phyloP scores from a whole-genome alignment of 2,113 vertebrate genomes.

The Epinephelus fuscoguttatus region DNA sequence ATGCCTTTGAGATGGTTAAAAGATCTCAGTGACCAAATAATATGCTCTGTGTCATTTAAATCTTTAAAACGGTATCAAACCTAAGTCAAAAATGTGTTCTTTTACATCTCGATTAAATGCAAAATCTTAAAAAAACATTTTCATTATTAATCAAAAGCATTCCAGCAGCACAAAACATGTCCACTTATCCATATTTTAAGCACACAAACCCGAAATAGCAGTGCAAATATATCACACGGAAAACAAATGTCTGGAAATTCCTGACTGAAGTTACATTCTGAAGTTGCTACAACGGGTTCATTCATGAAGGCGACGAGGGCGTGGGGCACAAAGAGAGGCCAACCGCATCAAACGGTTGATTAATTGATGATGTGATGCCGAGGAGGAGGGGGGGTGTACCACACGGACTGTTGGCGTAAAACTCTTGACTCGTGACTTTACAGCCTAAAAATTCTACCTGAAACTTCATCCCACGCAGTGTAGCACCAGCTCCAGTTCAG shows the following conservation, averaged over 20 bases:
- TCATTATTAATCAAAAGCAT: conserved; percentile 12
- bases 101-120: background rate
- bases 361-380: conserved; percentile 58
- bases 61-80: background rate
- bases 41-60: background rate
- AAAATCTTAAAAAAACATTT: background rate
- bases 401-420: conserved; percentile 29
- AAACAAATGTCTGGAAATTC: conserved; percentile 55
- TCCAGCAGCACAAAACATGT: conserved; percentile 1
- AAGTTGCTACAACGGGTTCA: conserved; percentile 59
- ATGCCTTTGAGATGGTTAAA: conserved; percentile 37
- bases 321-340: conserved; percentile 63
- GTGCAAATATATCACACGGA: conserved; percentile 23
- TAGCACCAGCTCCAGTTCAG: conserved; percentile 27
- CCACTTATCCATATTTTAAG: background rate
- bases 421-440: conserved; percentile 15
- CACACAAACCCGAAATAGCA: conserved; percentile 10
- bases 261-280: conserved; percentile 53
- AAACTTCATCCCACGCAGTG: conserved; percentile 44
- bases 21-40: background rate
- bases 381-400: background rate
- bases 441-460: conserved; percentile 27
- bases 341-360: conserved; percentile 75
- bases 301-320: conserved; percentile 70
- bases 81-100: conserved; percentile 1